Conservation (phyloP, 2,113 vertebrate genomes). For the Colistium nudipinnis region DNA sequence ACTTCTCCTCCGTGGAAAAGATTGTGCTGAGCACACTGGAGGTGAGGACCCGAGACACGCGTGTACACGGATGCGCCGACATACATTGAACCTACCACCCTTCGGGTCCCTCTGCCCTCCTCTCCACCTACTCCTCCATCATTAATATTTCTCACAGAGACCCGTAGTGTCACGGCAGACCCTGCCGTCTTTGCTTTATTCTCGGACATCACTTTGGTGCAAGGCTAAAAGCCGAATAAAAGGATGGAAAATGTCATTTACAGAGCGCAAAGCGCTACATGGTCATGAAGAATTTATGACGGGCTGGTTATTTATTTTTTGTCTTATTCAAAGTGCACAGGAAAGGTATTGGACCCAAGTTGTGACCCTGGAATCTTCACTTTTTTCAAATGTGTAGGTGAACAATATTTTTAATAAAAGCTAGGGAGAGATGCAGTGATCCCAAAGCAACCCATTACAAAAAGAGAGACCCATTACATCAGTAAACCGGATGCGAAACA, state of each 20-base stretch:
- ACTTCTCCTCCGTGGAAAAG: slow-evolving; percentile 80
- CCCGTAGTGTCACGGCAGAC: slow-evolving; percentile 30
- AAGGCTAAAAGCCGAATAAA: background rate
- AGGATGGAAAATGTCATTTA: background rate
- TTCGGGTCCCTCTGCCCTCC: slow-evolving; percentile 5
- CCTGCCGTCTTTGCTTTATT: slow-evolving; percentile 5
- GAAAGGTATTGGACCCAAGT: background rate
- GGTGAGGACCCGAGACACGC: slow-evolving; percentile 57
- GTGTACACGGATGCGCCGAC: background rate
- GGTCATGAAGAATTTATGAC: background rate
- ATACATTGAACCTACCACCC: background rate
- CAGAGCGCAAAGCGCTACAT: background rate
- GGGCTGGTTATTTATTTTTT: background rate
- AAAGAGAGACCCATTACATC: no score
- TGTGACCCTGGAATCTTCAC: background rate
- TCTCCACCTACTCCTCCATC: slow-evolving; percentile 23
- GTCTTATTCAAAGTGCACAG: background rate
- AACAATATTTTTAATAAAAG: no score
- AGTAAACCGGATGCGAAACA: no score
- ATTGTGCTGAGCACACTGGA: slow-evolving; percentile 80
- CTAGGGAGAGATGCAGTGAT: no score
- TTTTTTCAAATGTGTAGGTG: background rate
- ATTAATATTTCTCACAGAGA: slow-evolving; percentile 36
- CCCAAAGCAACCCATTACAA: no score
- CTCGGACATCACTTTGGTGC: background rate